Percentiles rank a stretch among this genome's conserved stretches.
These are phyloP conservation scores for Bicyclus anynana DNA, from an alignment of 1,140 invertebrate species.

Conservation along the genomic window DNA sequence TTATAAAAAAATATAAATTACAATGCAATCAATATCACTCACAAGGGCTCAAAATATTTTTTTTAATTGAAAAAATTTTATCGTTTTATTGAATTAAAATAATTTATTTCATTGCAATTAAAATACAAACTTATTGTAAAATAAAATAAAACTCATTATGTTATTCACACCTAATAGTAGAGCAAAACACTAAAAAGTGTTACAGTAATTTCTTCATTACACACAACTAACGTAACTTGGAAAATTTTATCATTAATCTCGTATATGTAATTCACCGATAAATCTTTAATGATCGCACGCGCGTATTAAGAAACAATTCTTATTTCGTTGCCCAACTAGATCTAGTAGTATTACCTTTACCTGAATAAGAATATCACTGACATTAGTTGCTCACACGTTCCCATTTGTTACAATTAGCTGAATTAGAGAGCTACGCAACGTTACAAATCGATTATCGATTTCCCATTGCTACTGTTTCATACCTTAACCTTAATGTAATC, in stretches of 20 bases:
- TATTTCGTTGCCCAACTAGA: constrained; percentile 3
- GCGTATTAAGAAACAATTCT: constrained; percentile 10
- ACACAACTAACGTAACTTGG: neutral
- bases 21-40: too few species aligned
- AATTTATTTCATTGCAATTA: too few species aligned
- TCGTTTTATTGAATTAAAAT: too few species aligned
- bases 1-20: too few species aligned
- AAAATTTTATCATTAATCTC: constrained; percentile 13
- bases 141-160: too few species aligned
- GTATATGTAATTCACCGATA: constrained; percentile 16
- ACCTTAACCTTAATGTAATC: constrained; percentile 64
- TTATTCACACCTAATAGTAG: neutral
- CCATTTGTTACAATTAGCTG: constrained; percentile 43
- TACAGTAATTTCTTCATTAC: neutral
- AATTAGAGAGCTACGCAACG: neutral
- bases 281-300: constrained; percentile 12
- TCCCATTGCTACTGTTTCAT: constrained; percentile 47
- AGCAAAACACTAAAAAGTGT: neutral
- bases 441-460: constrained; percentile 45
- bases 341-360: neutral
- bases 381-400: constrained; percentile 44
- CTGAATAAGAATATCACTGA: neutral
- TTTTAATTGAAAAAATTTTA: too few species aligned
- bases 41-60: too few species aligned
- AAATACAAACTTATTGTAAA: too few species aligned